Evolutionary conservation across 2,113 vertebrate species (phyloP).

Genomic region (Carassius carassius): DNA sequence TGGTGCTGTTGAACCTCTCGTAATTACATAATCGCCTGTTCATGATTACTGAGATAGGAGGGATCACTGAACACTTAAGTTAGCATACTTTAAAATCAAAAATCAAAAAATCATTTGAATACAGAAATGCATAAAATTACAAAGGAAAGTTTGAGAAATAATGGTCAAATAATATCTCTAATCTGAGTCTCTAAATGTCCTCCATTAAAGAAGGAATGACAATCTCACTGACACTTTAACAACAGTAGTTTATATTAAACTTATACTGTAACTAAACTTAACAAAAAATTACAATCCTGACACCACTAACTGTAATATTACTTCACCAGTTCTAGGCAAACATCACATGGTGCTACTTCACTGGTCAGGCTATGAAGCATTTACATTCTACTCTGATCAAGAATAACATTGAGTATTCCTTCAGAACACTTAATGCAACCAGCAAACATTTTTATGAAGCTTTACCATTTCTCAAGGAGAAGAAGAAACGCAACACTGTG

Average conservation of each 20-base stretch:
- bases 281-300: not conserved
- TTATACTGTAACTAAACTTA: not conserved
- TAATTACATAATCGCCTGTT: not conserved
- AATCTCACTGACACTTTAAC: too few relatives aligned
- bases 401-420: too few relatives aligned
- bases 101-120: too few relatives aligned
- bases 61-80: not conserved
- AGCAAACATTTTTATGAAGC: conserved; percentile 1
- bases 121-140: too few relatives aligned
- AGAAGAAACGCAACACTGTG: not conserved
- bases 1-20: not conserved
- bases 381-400: too few relatives aligned
- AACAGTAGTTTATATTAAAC: not conserved
- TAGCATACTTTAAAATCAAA: not conserved
- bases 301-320: not conserved
- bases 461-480: not conserved
- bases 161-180: too few relatives aligned
- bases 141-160: too few relatives aligned
- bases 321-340: not conserved
- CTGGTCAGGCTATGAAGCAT: too few relatives aligned
- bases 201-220: too few relatives aligned
- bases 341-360: not conserved
- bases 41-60: not conserved
- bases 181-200: too few relatives aligned
- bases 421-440: conserved; percentile 3